phyloP scores from a whole-genome alignment of 2,888 invertebrate genomes.

The Catocala sponsa region DNA sequence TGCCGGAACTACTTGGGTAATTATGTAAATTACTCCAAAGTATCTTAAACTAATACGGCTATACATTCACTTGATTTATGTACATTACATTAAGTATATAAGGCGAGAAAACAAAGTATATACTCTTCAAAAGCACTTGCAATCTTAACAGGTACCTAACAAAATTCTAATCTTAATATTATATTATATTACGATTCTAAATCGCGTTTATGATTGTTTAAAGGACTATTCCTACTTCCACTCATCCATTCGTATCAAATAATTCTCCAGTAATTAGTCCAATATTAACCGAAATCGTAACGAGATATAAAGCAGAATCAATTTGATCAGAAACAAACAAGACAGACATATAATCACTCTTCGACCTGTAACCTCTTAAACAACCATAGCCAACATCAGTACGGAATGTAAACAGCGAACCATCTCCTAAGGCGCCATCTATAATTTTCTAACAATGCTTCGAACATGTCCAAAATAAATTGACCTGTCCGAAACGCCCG shows the following conservation, averaged over 20 bases:
- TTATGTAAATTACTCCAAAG: slow-evolving; percentile 35
- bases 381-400: slow-evolving; percentile 76
- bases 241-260: neutral
- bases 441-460: slow-evolving; percentile 85
- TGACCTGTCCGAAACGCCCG: slow-evolving; percentile 49
- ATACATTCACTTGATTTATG: neutral
- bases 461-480: slow-evolving; percentile 68
- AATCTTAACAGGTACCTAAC: too few species aligned
- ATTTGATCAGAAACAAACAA: slow-evolving; percentile 77
- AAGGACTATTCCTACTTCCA: too few species aligned
- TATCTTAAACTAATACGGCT: slow-evolving; percentile 4
- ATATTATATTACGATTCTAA: too few species aligned
- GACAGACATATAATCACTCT: slow-evolving; percentile 80
- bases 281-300: slow-evolving; percentile 29
- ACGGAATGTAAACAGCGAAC: slow-evolving; percentile 85
- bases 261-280: slow-evolving; percentile 21
- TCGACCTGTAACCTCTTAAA: slow-evolving; percentile 82
- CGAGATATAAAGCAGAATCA: slow-evolving; percentile 64
- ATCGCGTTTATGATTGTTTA: too few species aligned
- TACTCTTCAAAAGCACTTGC: too few species aligned
- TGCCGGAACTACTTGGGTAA: slow-evolving; percentile 28
- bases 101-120: too few species aligned
- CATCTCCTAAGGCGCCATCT: slow-evolving; percentile 87
- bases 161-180: too few species aligned
- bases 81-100: too few species aligned